Base-by-base conservation (phyloP, 2,888 invertebrate species). In the Epiblema foenella region DNA sequence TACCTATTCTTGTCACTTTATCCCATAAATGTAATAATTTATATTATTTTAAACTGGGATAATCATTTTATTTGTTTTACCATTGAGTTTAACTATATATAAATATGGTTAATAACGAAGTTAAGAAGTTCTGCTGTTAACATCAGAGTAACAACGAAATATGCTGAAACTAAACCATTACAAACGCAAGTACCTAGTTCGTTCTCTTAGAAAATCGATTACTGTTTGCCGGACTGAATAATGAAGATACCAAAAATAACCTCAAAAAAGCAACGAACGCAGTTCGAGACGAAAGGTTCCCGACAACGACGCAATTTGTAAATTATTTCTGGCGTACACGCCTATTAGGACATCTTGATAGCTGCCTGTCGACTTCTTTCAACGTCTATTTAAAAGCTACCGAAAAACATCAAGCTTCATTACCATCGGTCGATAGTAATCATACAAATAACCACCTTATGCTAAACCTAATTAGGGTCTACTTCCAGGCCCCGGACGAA, bases 271-370 rank as follows among this genome's bases (percentile, higher is more conserved):
- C 72, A 66, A 68, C 64, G 68, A 65, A 46, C 73, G 68, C 71
- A 70, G 67, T 54, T 59, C 69, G 58, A 74, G 75, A 71, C 74
- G 75, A 62, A 62, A 46, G 62, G 67, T 60, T 75, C 76, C 78
- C 75, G 73, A 80, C 82, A 83, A 83, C 83, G 78, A 83, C 80
- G 81, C 86, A 87, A 89, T 92, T 92, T 91, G 91, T 93, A 89
- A 90, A 89, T 91, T 92, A 92, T 92, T 92, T 88, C 87, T 88
- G 89, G 87, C 88, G 75, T 82, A 82, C 84, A 89, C 89, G 90
- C 90, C 91, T 93, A 93, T 93, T 93, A 93, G 92, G 84, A 87
- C 85, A 84, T 87, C 92, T 90, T 92, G 93, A 93, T 91, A 87
- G 90, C 87, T 89, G 89, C 84, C 92, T 86, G 91, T 91, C 89